These are phyloP conservation scores for Lycodopsis pacificus DNA, from an alignment of 2,797 vertebrate genomes.

Conservation along the genomic window DNA sequence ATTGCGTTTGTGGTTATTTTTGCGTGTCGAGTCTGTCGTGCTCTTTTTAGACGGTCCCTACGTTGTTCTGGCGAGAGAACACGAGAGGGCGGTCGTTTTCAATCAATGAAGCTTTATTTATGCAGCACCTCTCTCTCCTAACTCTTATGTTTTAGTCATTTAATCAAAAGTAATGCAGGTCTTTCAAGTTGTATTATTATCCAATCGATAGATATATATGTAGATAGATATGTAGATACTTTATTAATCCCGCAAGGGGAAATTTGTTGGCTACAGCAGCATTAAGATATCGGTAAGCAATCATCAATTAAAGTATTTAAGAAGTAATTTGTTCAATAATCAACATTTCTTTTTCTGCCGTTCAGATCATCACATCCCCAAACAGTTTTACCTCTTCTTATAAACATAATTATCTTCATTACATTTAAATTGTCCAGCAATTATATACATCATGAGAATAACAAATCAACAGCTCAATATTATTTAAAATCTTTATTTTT, in stretches of 20 bases:
- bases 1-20: neutral
- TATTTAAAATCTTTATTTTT: conserved; percentile 71
- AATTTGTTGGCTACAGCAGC: too few relatives aligned
- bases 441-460: neutral
- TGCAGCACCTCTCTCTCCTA: too few relatives aligned
- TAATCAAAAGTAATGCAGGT: neutral
- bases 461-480: neutral
- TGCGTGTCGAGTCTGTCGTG: neutral
- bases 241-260: too few relatives aligned
- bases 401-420: neutral
- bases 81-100: conserved; percentile 46
- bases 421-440: neutral
- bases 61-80: conserved; percentile 33
- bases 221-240: too few relatives aligned
- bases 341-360: neutral
- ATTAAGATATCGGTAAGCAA: too few relatives aligned
- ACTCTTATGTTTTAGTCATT: neutral
- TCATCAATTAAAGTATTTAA: too few relatives aligned
- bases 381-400: neutral
- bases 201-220: neutral
- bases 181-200: neutral
- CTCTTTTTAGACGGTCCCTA: conserved; percentile 53
- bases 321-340: neutral
- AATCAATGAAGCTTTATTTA: conserved; percentile 11
- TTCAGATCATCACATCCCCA: neutral